phyloP scores from a whole-genome alignment of 2,888 invertebrate species.

The Scaeva pyrastri region DNA sequence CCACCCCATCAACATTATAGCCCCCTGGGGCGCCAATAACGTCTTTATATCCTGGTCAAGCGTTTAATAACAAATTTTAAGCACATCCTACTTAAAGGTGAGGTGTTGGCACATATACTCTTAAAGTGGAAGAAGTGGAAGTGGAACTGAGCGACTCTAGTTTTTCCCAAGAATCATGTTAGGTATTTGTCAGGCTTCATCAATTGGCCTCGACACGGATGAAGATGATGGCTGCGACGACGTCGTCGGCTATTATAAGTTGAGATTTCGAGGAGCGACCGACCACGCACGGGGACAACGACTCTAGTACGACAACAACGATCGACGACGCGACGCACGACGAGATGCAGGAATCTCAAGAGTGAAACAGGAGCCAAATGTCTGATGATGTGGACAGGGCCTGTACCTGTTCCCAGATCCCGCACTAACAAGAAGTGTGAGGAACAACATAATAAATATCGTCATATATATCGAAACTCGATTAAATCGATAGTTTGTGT shows the following conservation, averaged over 20 bases:
- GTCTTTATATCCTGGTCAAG: conserved; percentile 27
- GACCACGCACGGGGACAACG: conserved; percentile 8
- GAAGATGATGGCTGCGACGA: conserved; percentile 19
- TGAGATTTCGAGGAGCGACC: background rate
- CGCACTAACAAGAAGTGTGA: conserved; percentile 43
- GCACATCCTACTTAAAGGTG: conserved; percentile 29
- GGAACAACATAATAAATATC: conserved; percentile 28
- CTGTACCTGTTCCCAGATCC: background rate
- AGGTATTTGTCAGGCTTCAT: conserved; percentile 77
- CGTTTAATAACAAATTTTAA: conserved; percentile 17
- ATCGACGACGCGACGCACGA: background rate
- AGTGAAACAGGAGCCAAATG: conserved; percentile 24
- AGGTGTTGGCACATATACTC: background rate
- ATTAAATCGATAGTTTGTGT: conserved; percentile 41
- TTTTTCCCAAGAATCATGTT: conserved; percentile 67
- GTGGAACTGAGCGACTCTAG: conserved; percentile 29
- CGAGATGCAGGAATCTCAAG: background rate
- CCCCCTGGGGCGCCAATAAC: conserved; percentile 48
- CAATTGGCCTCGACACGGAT: conserved; percentile 51
- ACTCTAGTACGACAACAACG: background rate
- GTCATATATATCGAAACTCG: conserved; percentile 17
- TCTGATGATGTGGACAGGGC: background rate
- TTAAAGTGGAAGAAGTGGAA: too few relatives aligned
- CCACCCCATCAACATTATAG: conserved; percentile 9
- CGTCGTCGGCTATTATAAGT: conserved; percentile 5